These are phyloP conservation scores for Enteromius thamalakanensis DNA, from an alignment of 2,797 vertebrate genomes.

Conservation along the genomic window DNA sequence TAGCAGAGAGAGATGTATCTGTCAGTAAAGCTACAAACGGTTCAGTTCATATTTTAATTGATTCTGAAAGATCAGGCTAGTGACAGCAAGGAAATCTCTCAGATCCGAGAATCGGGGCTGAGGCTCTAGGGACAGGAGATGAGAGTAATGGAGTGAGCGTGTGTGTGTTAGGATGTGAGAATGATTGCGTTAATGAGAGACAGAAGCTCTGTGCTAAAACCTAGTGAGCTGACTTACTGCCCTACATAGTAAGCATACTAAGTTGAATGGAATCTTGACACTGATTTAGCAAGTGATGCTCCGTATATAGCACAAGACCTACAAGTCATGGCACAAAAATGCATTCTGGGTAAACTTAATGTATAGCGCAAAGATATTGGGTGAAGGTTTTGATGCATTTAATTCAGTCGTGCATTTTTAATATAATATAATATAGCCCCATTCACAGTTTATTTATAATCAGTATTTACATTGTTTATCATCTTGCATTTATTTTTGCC, in stretches of 20 bases:
- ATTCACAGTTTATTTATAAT: background rate
- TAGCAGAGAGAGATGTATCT: slow-evolving; percentile 6
- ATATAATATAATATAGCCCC: background rate
- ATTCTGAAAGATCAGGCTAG: slow-evolving; percentile 29
- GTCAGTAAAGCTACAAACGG: background rate
- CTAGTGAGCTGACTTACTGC: slow-evolving; percentile 24
- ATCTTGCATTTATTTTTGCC: background rate
- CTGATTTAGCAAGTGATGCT: background rate
- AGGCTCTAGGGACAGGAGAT: slow-evolving; percentile 42
- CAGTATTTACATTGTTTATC: background rate
- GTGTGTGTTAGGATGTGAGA: slow-evolving; percentile 13
- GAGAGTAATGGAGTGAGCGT: slow-evolving; percentile 15
- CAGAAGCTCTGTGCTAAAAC: slow-evolving; percentile 19
- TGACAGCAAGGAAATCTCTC: slow-evolving; percentile 21
- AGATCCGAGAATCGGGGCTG: slow-evolving; percentile 44
- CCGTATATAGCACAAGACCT: background rate
- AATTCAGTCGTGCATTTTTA: background rate
- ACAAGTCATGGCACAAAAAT: background rate
- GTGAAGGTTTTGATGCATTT: background rate
- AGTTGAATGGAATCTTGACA: background rate
- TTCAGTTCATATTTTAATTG: slow-evolving; percentile 23
- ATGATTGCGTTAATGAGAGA: slow-evolving; percentile 7
- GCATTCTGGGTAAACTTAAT: background rate
- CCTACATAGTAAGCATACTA: slow-evolving; percentile 26
- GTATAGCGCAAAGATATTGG: background rate